phyloP scores from a whole-genome alignment of 2,888 invertebrate genomes.

The Ferdinandea cuprea region DNA sequence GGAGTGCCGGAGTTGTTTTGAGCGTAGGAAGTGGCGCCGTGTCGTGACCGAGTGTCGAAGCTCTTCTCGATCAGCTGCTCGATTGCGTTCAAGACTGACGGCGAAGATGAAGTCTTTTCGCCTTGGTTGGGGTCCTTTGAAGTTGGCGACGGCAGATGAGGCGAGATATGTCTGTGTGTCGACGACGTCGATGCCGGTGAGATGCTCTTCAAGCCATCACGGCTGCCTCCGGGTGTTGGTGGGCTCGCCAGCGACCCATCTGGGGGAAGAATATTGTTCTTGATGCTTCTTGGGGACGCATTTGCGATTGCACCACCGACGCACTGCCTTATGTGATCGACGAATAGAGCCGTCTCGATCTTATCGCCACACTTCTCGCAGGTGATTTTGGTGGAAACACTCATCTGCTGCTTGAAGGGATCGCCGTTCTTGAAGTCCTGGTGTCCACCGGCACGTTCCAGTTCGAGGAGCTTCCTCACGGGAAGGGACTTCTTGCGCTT shows the following conservation, averaged over 20 bases:
- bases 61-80: conserved; percentile 98
- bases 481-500: conserved; percentile 96
- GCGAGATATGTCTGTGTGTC: conserved; percentile 88
- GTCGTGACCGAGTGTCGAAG: conserved; percentile 94
- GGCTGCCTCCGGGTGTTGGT: conserved; percentile 84
- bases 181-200: conserved; percentile 87
- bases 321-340: conserved; percentile 96
- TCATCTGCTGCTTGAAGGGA: conserved; percentile 83
- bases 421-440: conserved; percentile 93
- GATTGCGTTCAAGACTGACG: conserved; percentile 96
- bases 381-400: conserved; percentile 89
- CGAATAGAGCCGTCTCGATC: conserved; percentile 95
- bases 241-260: conserved; percentile 84
- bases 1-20: conserved; percentile 86
- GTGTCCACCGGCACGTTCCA: conserved; percentile 90
- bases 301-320: conserved; percentile 90
- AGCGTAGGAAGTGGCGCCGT: conserved; percentile 83
- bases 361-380: conserved; percentile 98
- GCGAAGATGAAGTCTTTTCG: conserved; percentile 88
- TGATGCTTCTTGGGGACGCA: conserved; percentile 88
- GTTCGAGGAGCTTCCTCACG: conserved; percentile 93
- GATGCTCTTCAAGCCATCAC: conserved; percentile 86
- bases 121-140: conserved; percentile 84
- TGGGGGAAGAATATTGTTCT: conserved; percentile 88
- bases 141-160: conserved; percentile 85